Evolutionary conservation across 2,888 invertebrate species (phyloP), one percentile per base, ranked within the genome.

Genomic region (Cremastinae sp.): DNA sequence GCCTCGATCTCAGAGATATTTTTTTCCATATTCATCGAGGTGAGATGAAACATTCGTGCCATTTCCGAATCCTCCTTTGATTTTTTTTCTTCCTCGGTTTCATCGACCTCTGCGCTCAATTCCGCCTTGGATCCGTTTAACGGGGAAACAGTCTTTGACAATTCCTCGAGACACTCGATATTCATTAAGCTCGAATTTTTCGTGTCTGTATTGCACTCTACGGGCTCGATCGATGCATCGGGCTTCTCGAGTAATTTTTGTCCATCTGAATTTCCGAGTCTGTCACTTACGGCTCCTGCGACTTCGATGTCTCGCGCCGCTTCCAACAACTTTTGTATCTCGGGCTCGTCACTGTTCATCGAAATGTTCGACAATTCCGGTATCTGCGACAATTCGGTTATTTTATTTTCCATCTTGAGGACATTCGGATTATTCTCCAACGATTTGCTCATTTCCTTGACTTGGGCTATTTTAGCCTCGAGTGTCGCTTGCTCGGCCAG

Each of bases 401-500:
- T 49, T 47, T 75, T 10, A 20, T 36, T 41, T 9, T 66, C 56
- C 18, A 12, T 2, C n/a, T 18, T 0, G 7, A 18, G 4, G n/a
- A n/a, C 5, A 9, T 0, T 16, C 45, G 53, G 9, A 45, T 8
- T 18, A 36, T 1, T 8, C 0, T 10, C 54, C 59, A 2, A 10
- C 43, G 0, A n/a, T 14, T 72, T 68, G 1, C 51, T 62, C 16
- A 58, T 36, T 68, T 72, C 59, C 14, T 76, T 62, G 53, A 64
- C 58, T 14, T 64, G 58, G 18, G 68, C 62, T 22, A 72, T 68
- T 61, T 76, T 72, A 0, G 75, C 58, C 41, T 76, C 68, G 1
- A 76, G 51, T 14, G 53, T 53, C 22, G 65, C 66, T 45, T 71
- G 71, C 10, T 78, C 75, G 1, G 62, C 71, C 3, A 75, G 45